phyloP scores from a whole-genome alignment of 1,140 invertebrate genomes.

The Maniola jurtina region DNA sequence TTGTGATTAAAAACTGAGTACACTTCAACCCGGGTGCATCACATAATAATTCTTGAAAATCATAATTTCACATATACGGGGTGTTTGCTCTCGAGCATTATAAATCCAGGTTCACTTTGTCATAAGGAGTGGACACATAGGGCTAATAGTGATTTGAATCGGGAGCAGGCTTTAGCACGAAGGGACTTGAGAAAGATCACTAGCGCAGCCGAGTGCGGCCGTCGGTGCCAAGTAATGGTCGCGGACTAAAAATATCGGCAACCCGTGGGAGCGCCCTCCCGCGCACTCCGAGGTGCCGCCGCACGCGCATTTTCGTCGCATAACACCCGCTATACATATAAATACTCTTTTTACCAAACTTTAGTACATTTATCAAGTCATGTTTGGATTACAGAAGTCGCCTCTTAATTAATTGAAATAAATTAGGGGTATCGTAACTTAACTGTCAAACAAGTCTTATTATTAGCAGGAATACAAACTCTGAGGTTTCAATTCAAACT shows the following conservation, averaged over 20 bases:
- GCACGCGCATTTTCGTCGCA: constrained; percentile 70
- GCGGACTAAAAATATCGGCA: constrained; percentile 77
- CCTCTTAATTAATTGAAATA: neutral
- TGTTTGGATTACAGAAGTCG: neutral
- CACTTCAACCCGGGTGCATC: constrained; percentile 63
- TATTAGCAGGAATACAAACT: too few relatives aligned
- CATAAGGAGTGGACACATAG: constrained; percentile 4
- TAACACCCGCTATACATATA: constrained; percentile 47
- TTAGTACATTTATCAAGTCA: neutral
- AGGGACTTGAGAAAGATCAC: constrained; percentile 73
- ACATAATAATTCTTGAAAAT: constrained; percentile 53
- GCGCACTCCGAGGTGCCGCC: constrained; percentile 69
- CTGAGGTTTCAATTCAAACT: too few relatives aligned
- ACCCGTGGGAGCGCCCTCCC: constrained; percentile 78
- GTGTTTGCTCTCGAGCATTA: constrained; percentile 9
- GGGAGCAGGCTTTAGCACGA: constrained; percentile 64
- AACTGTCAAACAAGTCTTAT: too few relatives aligned
- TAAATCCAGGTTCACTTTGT: constrained; percentile 14
- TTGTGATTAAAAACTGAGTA: constrained; percentile 33
- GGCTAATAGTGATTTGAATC: constrained; percentile 44
- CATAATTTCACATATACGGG: constrained; percentile 44
- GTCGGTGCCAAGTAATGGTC: constrained; percentile 77
- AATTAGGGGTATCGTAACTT: neutral
- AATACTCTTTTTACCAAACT: constrained; percentile 25
- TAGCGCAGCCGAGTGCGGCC: constrained; percentile 73